These are phyloP conservation scores for Caenorhabditis macrosperma DNA, from an alignment of 2,888 invertebrate genomes.

Conservation along the genomic window DNA sequence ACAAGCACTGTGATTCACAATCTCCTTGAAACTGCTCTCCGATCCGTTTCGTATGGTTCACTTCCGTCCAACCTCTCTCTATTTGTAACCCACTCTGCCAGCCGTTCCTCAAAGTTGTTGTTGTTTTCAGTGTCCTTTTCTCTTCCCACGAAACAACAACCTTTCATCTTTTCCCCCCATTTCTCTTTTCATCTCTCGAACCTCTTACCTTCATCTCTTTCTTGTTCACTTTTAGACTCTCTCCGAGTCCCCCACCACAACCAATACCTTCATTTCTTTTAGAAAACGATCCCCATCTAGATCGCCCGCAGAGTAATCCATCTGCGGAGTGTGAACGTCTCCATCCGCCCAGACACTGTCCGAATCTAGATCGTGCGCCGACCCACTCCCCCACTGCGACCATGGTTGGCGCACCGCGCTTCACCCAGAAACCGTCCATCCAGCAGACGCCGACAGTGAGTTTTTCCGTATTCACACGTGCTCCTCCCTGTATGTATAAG, in stretches of 20 bases:
- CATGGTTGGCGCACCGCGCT: constrained; percentile 88
- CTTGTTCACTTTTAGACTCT: neutral
- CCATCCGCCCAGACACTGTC: constrained; percentile 21
- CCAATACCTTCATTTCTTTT: neutral
- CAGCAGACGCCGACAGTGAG: constrained; percentile 86
- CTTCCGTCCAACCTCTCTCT: too few relatives aligned
- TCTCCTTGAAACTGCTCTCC: too few relatives aligned
- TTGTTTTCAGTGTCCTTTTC: neutral
- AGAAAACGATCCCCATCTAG: constrained; percentile 43
- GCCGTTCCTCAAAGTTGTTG: too few relatives aligned
- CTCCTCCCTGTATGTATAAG: constrained; percentile 29
- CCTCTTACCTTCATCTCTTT: neutral
- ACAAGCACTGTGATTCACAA: too few relatives aligned
- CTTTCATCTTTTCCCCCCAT: too few relatives aligned
- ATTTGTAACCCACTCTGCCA: too few relatives aligned
- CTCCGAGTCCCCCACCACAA: neutral
- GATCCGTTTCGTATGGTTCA: too few relatives aligned
- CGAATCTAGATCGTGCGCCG: constrained; percentile 40
- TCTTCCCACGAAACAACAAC: too few relatives aligned
- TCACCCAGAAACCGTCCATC: constrained; percentile 96
- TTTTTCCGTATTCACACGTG: constrained; percentile 23
- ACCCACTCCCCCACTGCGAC: constrained; percentile 39
- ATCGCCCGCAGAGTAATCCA: constrained; percentile 26
- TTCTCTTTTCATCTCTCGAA: neutral
- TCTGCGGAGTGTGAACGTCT: constrained; percentile 45